These are phyloP conservation scores for Aegotheles bennettii DNA, from an alignment of 2,113 vertebrate species.

Conservation along the genomic window DNA sequence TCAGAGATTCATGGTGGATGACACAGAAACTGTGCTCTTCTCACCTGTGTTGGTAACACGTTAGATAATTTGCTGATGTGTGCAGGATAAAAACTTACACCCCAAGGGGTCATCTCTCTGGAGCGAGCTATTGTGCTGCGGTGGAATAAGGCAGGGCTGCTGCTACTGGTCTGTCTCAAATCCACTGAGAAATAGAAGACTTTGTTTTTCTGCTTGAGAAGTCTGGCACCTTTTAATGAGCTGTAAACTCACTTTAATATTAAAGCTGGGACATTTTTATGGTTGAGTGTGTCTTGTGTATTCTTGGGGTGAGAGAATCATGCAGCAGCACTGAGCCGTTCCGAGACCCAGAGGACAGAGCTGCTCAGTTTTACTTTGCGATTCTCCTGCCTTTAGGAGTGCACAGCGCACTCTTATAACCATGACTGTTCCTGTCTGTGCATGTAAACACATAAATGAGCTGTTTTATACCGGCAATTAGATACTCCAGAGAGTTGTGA, in stretches of 20 bases:
- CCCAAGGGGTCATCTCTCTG: background rate
- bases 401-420: background rate
- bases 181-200: background rate
- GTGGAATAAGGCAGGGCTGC: background rate
- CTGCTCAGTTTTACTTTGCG: background rate
- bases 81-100: background rate
- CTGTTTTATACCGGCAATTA: slow-evolving; percentile 56
- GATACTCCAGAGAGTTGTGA: slow-evolving; percentile 59
- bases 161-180: background rate
- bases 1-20: background rate
- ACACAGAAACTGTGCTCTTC: background rate
- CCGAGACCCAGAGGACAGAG: slow-evolving; percentile 2
- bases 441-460: slow-evolving; percentile 64
- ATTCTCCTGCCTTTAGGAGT: slow-evolving; percentile 31
- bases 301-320: background rate
- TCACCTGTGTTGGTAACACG: background rate
- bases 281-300: background rate
- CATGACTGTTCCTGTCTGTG: background rate
- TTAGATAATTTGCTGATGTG: background rate
- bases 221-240: slow-evolving; percentile 50
- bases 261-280: slow-evolving; percentile 47
- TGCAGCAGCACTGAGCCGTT: background rate
- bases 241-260: slow-evolving; percentile 35
- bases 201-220: slow-evolving; percentile 18
- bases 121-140: background rate